Evolutionary conservation across 2,113 vertebrate genomes (phyloP), one percentile per base, ranked within the genome.

Genomic region (Cinclus mexicanus): DNA sequence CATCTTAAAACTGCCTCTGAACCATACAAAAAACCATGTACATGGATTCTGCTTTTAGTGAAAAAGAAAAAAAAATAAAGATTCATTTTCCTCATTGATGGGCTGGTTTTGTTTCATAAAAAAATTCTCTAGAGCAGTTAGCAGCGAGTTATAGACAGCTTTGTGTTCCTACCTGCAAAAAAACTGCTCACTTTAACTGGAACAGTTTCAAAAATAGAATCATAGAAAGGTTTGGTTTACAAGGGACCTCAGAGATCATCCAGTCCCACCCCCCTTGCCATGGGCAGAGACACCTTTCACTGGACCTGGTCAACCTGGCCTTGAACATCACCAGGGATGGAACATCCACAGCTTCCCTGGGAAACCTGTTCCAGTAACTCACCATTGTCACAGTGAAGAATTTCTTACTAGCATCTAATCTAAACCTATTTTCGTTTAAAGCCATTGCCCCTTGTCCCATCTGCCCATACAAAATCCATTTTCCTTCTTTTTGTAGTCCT

Each of bases 21-120:
- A 91, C 49, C 29, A 46, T 69, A 55, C 24, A 33, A 82, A 94
- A 68, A 87, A 77, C 0, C 31, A 61, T 83, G 91, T 95, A 75
- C 46, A 9, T 94, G 84, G 83, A 91, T 97, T 95, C 94, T 95
- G 64, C 84, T 94, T 87, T 90, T 88, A 96, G 94, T 95, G 67
- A 89, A 95, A 91, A 92, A 68, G 71, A 95, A 89, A 95, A 91
- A 92, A 65, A 74, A 95, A 90, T 91, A 92, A 97, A 97, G 90
- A 77, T 59, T 87, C 9, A 2, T 95, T 97, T 97, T 96, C 90
- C 75, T 94, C 69, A 41, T 13, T 53, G 61, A 91, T 61, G 83
- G 76, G 71, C 93, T 96, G 88, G 9, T 67, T 97, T 93, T 97
- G 68, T 97, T 97, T 97, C 53, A 31, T 96, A 35, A 67, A 56